These are phyloP conservation scores for Agonopterix alstromeriana DNA, from an alignment of 2,888 invertebrate genomes.

Conservation along the genomic window DNA sequence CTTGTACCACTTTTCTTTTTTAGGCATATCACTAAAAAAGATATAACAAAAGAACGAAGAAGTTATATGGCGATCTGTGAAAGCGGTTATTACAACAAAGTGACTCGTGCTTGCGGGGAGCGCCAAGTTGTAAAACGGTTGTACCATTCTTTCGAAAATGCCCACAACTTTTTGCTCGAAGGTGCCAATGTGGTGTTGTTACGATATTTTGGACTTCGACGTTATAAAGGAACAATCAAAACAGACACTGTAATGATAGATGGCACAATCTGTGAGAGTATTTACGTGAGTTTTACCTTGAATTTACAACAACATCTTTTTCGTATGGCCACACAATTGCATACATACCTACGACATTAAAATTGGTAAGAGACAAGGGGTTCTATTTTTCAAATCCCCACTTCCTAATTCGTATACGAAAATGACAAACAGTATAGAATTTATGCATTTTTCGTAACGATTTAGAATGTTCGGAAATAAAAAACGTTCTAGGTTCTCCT, in stretches of 20 bases:
- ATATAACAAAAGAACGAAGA: constrained; percentile 65
- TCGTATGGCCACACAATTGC: too few relatives aligned
- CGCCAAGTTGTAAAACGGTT: constrained; percentile 58
- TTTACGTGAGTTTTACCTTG: constrained; percentile 69
- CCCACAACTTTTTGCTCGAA: constrained; percentile 76
- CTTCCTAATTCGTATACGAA: too few relatives aligned
- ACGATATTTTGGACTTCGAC: constrained; percentile 75
- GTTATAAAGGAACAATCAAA: constrained; percentile 72
- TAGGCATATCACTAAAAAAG: constrained; percentile 61
- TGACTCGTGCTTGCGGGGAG: constrained; percentile 63
- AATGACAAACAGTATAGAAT: too few relatives aligned
- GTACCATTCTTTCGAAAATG: constrained; percentile 66
- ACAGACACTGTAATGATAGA: constrained; percentile 76
- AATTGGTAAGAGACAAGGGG: too few relatives aligned
- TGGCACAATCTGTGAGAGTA: constrained; percentile 76
- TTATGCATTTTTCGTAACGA: too few relatives aligned
- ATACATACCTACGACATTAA: too few relatives aligned
- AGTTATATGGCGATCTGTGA: constrained; percentile 74
- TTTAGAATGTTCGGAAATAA: too few relatives aligned
- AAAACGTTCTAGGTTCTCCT: too few relatives aligned
- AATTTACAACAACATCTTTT: background rate
- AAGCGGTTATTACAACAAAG: constrained; percentile 73
- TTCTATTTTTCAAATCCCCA: too few relatives aligned
- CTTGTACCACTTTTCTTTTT: constrained; percentile 1
- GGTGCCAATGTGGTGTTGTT: constrained; percentile 78